phyloP scores from a whole-genome alignment of 2,797 vertebrate genomes.

The Sylvia borin region DNA sequence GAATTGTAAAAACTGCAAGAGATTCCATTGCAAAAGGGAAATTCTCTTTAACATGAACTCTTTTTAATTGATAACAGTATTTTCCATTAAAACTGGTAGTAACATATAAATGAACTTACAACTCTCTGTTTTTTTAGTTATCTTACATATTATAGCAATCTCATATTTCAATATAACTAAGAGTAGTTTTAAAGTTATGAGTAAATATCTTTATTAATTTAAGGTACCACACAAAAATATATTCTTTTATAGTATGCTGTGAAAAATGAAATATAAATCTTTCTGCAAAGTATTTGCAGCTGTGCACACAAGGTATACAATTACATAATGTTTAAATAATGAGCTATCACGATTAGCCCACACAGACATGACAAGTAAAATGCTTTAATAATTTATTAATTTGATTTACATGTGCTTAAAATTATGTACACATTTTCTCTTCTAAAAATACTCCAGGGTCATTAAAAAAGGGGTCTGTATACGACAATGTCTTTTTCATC shows the following conservation, averaged over 20 bases:
- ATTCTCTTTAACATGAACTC: not conserved
- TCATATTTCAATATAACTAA: not conserved
- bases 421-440: slow-evolving; percentile 73
- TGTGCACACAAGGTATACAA: slow-evolving; percentile 77
- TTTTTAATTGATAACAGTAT: not conserved
- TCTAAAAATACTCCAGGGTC: slow-evolving; percentile 69
- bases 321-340: slow-evolving; percentile 80
- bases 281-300: slow-evolving; percentile 77
- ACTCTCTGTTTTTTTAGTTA: not conserved
- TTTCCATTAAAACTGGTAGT: not conserved
- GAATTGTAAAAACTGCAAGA: not conserved
- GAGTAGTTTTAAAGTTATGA: not conserved
- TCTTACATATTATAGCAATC: not conserved
- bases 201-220: slow-evolving; percentile 33
- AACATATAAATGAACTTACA: not conserved
- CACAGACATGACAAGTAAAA: slow-evolving; percentile 79
- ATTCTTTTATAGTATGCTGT: slow-evolving; percentile 54
- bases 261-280: slow-evolving; percentile 67
- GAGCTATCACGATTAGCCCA: slow-evolving; percentile 76
- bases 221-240: slow-evolving; percentile 25
- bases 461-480: slow-evolving; percentile 27
- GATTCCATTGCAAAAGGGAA: not conserved
- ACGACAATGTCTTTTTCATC: slow-evolving; percentile 24
- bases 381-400: slow-evolving; percentile 77
- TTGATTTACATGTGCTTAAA: slow-evolving; percentile 78